These are phyloP conservation scores for Palythoa grandiflora DNA, from an alignment of 92 coral and sea anemone genomes.

Conservation along the genomic window DNA sequence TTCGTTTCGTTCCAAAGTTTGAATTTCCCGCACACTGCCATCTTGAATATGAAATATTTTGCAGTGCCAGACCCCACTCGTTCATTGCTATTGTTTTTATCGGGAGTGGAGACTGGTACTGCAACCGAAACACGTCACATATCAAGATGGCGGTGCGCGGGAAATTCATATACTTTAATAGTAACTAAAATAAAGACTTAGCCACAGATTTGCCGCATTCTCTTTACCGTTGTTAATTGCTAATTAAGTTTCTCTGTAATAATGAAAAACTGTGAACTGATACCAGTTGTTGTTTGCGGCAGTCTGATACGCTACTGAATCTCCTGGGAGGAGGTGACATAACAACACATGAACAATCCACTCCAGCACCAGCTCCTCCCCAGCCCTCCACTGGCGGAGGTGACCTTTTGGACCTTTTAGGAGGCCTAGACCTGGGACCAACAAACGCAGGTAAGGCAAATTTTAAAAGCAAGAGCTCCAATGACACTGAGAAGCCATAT, in stretches of 20 bases:
- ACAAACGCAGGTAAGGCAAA: conserved; percentile 67
- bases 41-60: too few species aligned
- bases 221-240: background rate
- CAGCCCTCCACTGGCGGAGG: conserved; percentile 85
- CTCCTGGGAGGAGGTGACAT: conserved; percentile 92
- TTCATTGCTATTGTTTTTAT: too few species aligned
- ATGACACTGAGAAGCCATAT: too few species aligned
- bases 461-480: background rate
- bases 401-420: conserved; percentile 89
- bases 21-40: too few species aligned
- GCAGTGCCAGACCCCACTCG: too few species aligned
- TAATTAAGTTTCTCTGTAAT: background rate
- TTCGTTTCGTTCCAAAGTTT: too few species aligned
- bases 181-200: too few species aligned
- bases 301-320: conserved; percentile 92
- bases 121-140: too few species aligned
- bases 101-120: too few species aligned
- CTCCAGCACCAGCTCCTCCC: conserved; percentile 80
- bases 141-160: too few species aligned
- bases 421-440: conserved; percentile 92
- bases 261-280: background rate
- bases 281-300: background rate
- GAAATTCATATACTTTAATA: too few species aligned
- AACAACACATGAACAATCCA: conserved; percentile 45
- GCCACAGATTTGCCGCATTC: too few species aligned